These are phyloP conservation scores for Oscheius sp. DNA, from an alignment of 1,140 invertebrate species.

Conservation along the genomic window DNA sequence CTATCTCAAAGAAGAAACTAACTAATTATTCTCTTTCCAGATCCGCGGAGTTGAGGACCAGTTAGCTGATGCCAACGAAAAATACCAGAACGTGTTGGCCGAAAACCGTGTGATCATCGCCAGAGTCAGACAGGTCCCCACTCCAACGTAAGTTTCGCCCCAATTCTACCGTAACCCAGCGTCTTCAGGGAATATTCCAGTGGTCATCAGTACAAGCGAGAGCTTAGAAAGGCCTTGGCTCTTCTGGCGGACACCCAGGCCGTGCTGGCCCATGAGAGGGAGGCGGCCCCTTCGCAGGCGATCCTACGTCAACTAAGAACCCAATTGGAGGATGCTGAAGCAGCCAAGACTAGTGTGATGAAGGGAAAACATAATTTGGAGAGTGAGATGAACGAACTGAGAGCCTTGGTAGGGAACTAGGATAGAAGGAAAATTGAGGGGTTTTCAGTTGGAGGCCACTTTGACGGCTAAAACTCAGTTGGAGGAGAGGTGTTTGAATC, in stretches of 20 bases:
- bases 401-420: neutral
- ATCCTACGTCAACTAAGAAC: slow-evolving; percentile 29
- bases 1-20: no score
- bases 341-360: slow-evolving; percentile 17
- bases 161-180: neutral
- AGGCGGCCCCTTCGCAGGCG: slow-evolving; percentile 8
- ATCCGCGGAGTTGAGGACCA: neutral
- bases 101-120: neutral
- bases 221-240: slow-evolving; percentile 43
- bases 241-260: slow-evolving; percentile 38
- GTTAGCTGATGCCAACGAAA: neutral
- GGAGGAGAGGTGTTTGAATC: slow-evolving; percentile 3
- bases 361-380: slow-evolving; percentile 30
- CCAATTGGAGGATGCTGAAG: slow-evolving; percentile 34
- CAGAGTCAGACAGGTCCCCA: neutral
- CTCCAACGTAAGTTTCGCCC: neutral
- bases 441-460: neutral
- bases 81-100: neutral
- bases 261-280: slow-evolving; percentile 41
- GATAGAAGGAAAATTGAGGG: neutral
- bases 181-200: neutral
- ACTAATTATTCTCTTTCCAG: neutral
- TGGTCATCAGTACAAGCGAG: slow-evolving; percentile 35
- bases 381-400: slow-evolving; percentile 28
- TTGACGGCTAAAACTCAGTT: slow-evolving; percentile 17